Base-by-base conservation (phyloP, 1,140 invertebrate species). In the Tetramorium parvispinum region DNA sequence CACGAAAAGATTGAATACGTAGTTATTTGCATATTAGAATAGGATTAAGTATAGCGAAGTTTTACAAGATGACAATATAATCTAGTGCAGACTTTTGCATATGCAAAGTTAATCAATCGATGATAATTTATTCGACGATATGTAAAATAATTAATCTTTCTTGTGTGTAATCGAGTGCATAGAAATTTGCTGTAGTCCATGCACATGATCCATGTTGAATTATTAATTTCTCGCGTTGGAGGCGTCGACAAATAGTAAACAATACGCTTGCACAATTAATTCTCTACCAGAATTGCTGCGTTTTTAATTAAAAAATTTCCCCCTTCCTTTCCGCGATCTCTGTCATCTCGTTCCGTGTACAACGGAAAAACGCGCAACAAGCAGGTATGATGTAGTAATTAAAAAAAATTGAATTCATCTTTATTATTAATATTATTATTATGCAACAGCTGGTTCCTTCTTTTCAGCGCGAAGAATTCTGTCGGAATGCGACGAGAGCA, bases 221-320 rank as follows among this genome's bases (percentile, higher is more conserved):
- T 90, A 90, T 90, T 90, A 90, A 90, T 90, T 70, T 77, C 43
- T 27, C 57, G 37, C 51, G 53, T 13, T 61, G 37, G 53, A 37
- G 82, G 53, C 66, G 79, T 76, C 82, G 75, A 90, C 88, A 87
- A 90, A 90, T 90, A 76, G 88, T 87, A 90, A 90, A 90, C 89
- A 91, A 91, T 90, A 88, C 81, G 83, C 82, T 85, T 86, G 87
- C 76, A 83, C 89, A 91, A 91, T 91, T 91, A 91, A 91, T 91
- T 91, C 66, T 85, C 86, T 85, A 85, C 51, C 63, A 83, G 68
- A 27, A 68, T 79, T n/a, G 82, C 66, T 61, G 76, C 76, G 59
- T 78, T 73, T 88, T 90, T 88, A 91, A 90, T 91, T 90, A 91
- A 91, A 91, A 75, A 46, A 49, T 87, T 57, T 53, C 32, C 61